phyloP scores from a whole-genome alignment of 2,888 invertebrate genomes.

The Drosophila prostipennis region DNA sequence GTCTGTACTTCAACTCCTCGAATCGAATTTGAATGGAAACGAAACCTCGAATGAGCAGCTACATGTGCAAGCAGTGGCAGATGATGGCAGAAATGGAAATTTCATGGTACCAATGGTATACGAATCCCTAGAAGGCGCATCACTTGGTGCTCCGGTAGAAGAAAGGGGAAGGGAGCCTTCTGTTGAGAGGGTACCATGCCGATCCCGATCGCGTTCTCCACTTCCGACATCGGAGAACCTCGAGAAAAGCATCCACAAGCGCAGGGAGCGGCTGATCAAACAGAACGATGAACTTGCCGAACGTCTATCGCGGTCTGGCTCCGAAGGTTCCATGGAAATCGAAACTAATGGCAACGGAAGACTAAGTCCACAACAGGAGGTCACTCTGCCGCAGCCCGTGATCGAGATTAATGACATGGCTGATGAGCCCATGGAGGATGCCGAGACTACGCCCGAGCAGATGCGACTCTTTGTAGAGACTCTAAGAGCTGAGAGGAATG shows the following conservation, averaged over 20 bases:
- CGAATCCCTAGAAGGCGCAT: conserved; percentile 33
- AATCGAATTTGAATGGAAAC: conserved; percentile 41
- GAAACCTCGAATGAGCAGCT: conserved; percentile 28
- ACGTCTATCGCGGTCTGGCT: conserved; percentile 34
- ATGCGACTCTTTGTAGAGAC: conserved; percentile 62
- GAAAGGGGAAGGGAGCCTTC: conserved; percentile 4
- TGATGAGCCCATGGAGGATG: conserved; percentile 19
- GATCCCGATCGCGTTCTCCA: conserved; percentile 64
- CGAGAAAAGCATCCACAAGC: conserved; percentile 55
- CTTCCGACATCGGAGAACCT: conserved; percentile 60
- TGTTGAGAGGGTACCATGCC: conserved; percentile 7
- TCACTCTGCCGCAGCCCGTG: conserved; percentile 51
- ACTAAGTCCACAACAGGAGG: neutral
- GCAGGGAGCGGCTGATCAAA: conserved; percentile 50
- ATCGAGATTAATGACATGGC: conserved; percentile 59
- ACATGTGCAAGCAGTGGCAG: conserved; percentile 66
- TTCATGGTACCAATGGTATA: conserved; percentile 52
- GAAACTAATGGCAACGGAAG: conserved; percentile 31
- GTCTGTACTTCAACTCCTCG: conserved; percentile 65
- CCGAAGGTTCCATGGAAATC: conserved; percentile 39
- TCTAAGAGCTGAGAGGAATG: conserved; percentile 53
- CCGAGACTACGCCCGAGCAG: conserved; percentile 46
- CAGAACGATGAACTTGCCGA: conserved; percentile 65
- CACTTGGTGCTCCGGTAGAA: neutral
- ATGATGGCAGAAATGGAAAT: conserved; percentile 55